These are phyloP conservation scores for Bombus sibiricus DNA, from an alignment of 1,140 invertebrate genomes.

Conservation along the genomic window DNA sequence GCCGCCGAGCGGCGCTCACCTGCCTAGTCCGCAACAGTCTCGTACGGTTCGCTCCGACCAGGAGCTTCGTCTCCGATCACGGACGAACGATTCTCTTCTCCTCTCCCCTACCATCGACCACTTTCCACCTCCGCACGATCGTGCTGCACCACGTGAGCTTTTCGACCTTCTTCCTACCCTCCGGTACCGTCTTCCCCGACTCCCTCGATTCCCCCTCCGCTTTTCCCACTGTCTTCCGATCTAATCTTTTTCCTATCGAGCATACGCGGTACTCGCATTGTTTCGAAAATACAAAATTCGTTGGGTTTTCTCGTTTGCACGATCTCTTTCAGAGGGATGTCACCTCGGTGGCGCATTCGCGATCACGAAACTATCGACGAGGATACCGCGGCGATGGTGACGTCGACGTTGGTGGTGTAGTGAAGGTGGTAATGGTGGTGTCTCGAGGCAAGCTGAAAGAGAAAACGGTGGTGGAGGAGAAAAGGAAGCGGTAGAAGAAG, in stretches of 20 bases:
- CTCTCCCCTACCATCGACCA: constrained; percentile 61
- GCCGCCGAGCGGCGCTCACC: constrained; percentile 74
- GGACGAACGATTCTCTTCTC: constrained; percentile 51
- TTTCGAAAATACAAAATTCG: neutral
- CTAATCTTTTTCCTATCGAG: neutral
- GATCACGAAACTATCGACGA: neutral
- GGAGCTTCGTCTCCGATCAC: constrained; percentile 65
- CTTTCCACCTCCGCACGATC: constrained; percentile 56
- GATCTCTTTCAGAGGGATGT: neutral
- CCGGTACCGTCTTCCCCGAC: constrained; percentile 35
- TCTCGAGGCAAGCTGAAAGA: constrained; percentile 20
- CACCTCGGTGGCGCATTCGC: neutral
- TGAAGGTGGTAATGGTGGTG: constrained; percentile 49
- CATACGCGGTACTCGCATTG: too few relatives aligned
- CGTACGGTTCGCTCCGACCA: constrained; percentile 66
- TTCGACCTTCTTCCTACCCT: constrained; percentile 54
- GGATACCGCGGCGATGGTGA: constrained; percentile 41
- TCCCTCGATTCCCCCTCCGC: neutral
- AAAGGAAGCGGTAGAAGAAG: neutral
- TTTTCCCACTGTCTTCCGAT: neutral
- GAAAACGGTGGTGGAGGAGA: neutral
- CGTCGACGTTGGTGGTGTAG: constrained; percentile 48
- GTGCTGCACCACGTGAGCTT: constrained; percentile 39
- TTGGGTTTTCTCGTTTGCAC: too few relatives aligned
- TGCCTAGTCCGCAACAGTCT: constrained; percentile 68